A percentile compares a stretch with the other conserved stretches of the same genome.
Evolutionary conservation across 2,113 vertebrate species (phyloP).

Genomic region (Pollimyrus isidori): DNA sequence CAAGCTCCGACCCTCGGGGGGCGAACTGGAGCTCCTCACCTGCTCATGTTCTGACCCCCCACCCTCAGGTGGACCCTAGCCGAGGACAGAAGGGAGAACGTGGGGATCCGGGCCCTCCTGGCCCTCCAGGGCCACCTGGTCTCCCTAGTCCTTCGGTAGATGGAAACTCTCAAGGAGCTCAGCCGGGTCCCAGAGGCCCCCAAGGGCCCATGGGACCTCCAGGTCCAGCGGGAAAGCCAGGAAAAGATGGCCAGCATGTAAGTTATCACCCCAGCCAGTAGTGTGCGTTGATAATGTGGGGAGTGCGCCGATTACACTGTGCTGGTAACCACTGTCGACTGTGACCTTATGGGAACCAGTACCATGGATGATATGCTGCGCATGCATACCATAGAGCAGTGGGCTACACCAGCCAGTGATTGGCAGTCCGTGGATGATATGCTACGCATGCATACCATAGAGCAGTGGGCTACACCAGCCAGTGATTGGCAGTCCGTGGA

Average conservation of each 20-base stretch:
- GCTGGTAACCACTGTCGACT: background rate
- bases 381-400: background rate
- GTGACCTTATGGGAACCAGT: background rate
- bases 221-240: constrained; percentile 41
- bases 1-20: background rate
- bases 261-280: constrained; percentile 24
- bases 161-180: background rate
- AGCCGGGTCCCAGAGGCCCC: constrained; percentile 45
- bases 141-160: constrained; percentile 25
- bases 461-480: too few relatives aligned
- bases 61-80: constrained; percentile 28
- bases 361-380: background rate
- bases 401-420: background rate
- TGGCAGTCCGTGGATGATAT: too few relatives aligned
- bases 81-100: constrained; percentile 52
- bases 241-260: constrained; percentile 55
- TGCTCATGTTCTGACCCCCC: background rate
- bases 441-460: too few relatives aligned
- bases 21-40: background rate
- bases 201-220: constrained; percentile 44
- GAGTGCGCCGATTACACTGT: background rate
- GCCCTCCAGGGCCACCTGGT: constrained; percentile 42
- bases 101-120: constrained; percentile 52
- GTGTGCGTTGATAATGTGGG: background rate
- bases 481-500: background rate